Conservation (phyloP, 2,888 invertebrate genomes). For the Melinaea marsaeus region DNA sequence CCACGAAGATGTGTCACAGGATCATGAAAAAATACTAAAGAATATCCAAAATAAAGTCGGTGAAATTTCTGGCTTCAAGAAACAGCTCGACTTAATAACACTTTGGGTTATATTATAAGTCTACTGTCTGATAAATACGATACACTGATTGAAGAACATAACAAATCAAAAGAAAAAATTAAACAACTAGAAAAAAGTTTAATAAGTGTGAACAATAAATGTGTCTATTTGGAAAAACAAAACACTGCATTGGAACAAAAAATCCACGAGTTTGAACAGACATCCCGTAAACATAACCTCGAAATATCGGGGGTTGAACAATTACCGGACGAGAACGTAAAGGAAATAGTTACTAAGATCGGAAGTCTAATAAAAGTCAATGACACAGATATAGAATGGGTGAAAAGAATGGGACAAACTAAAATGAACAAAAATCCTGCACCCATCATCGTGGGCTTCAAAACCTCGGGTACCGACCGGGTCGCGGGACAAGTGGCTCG, state of each 20-base stretch:
- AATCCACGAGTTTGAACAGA: slow-evolving; percentile 14
- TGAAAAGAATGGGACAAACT: background rate
- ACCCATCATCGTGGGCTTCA: background rate
- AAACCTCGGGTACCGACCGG: background rate
- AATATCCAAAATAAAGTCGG: slow-evolving; percentile 25
- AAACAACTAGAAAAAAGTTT: slow-evolving; percentile 15
- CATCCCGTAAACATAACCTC: slow-evolving; percentile 15
- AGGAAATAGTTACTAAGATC: background rate
- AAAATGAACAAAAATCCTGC: background rate
- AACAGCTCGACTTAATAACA: slow-evolving; percentile 20
- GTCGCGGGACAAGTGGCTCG: slow-evolving; percentile 1
- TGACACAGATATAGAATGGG: background rate
- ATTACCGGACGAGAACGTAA: slow-evolving; percentile 19
- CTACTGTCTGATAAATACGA: slow-evolving; percentile 19
- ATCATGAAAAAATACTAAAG: slow-evolving; percentile 15
- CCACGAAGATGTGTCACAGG: background rate
- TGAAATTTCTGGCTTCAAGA: slow-evolving; percentile 19
- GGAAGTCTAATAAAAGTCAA: background rate
- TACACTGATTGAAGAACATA: slow-evolving; percentile 5
- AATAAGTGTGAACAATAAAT: slow-evolving; percentile 19
- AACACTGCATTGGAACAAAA: slow-evolving; percentile 24
- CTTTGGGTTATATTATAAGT: slow-evolving; percentile 13
- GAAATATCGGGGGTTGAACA: slow-evolving; percentile 24
- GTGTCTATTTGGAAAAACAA: slow-evolving; percentile 22
- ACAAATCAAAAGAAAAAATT: slow-evolving; percentile 10